Conservation (phyloP, 1,140 invertebrate species). For the Hyles euphorbiae region DNA sequence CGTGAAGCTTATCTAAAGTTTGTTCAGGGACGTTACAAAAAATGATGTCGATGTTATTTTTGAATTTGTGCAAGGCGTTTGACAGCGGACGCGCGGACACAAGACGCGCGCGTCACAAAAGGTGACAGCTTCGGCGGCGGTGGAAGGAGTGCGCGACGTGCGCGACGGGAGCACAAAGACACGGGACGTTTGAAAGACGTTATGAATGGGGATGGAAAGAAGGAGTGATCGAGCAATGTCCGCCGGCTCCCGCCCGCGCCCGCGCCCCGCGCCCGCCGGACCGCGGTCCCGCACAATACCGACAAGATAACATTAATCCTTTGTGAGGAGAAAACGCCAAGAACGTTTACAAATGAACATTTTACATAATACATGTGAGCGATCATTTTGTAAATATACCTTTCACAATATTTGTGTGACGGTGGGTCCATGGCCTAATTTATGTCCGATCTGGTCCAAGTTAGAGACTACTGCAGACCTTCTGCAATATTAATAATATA, state of each 20-base stretch:
- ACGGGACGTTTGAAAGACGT: conserved; percentile 60
- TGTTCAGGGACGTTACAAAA: conserved; percentile 58
- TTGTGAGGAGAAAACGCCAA: conserved; percentile 24
- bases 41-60: conserved; percentile 69
- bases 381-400: conserved; percentile 10
- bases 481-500: background rate
- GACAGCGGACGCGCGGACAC: conserved; percentile 45
- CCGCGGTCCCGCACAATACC: conserved; percentile 23
- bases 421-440: too few relatives aligned
- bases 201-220: conserved; percentile 61
- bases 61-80: conserved; percentile 73
- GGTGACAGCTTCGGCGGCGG: conserved; percentile 54
- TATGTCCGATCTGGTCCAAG: too few relatives aligned
- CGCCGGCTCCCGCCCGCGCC: conserved; percentile 15
- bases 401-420: too few relatives aligned
- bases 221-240: conserved; percentile 64
- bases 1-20: conserved; percentile 68
- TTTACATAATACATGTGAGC: conserved; percentile 21
- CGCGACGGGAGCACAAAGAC: conserved; percentile 42
- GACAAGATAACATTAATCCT: conserved; percentile 33
- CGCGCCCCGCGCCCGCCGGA: conserved; percentile 10
- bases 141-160: conserved; percentile 41
- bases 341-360: conserved; percentile 22
- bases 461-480: too few relatives aligned
- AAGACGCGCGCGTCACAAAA: conserved; percentile 54